phyloP scores from a whole-genome alignment of 1,140 invertebrate genomes.

The Linepithema humile region DNA sequence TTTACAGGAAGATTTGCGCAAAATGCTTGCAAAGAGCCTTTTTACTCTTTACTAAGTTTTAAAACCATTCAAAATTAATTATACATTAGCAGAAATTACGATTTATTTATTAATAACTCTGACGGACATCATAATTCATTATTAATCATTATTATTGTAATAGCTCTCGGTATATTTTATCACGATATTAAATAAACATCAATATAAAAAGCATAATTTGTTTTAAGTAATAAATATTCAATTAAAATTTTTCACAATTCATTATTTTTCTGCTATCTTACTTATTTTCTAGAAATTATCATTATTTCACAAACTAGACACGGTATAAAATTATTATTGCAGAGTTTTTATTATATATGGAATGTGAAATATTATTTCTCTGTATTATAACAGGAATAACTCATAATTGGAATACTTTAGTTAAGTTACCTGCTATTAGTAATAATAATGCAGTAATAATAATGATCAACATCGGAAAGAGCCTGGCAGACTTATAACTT shows the following conservation, averaged over 20 bases:
- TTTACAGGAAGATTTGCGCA: neutral
- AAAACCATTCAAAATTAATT: neutral
- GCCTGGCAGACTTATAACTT: neutral
- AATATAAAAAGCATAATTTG: neutral
- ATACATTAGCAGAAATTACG: neutral
- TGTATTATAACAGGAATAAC: no score
- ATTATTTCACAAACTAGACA: neutral
- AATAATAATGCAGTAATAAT: neutral
- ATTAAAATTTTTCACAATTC: neutral
- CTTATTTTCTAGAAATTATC: neutral
- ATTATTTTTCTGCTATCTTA: neutral
- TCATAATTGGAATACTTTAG: no score
- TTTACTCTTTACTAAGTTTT: neutral
- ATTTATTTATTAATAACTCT: neutral
- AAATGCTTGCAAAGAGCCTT: neutral
- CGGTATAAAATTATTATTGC: neutral
- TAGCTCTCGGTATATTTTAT: neutral
- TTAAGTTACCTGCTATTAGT: no score
- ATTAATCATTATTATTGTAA: neutral
- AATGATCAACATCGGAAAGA: neutral
- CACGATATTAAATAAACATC: neutral
- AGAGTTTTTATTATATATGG: no score
- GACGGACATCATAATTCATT: neutral
- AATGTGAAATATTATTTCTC: no score
- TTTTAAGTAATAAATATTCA: neutral